These are phyloP conservation scores for Drosophila mimica DNA, from an alignment of 2,888 invertebrate species.

Conservation along the genomic window DNA sequence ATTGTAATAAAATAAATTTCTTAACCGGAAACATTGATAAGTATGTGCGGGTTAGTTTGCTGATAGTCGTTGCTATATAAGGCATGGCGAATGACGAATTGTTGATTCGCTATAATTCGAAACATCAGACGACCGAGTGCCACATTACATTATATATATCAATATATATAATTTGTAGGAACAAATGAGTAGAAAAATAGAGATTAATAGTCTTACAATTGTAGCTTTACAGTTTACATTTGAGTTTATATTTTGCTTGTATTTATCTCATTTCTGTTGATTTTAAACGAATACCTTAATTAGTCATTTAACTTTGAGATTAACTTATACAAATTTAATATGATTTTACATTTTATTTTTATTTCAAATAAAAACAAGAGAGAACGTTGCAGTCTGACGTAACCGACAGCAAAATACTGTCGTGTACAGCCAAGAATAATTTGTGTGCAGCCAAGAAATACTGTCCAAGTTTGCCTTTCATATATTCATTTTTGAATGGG, in stretches of 20 bases:
- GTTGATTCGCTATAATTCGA: background rate
- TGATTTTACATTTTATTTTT: conserved; percentile 7
- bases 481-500: too few relatives aligned
- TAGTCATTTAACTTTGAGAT: conserved; percentile 10
- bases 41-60: conserved; percentile 1
- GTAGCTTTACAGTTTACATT: background rate
- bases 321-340: background rate
- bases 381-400: too few relatives aligned
- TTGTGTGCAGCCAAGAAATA: too few relatives aligned
- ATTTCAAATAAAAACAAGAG: too few relatives aligned
- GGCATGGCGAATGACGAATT: conserved; percentile 15
- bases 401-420: too few relatives aligned
- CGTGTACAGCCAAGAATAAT: too few relatives aligned
- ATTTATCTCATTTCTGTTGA: conserved; percentile 2
- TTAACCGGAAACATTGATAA: conserved; percentile 27
- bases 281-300: background rate
- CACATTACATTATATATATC: background rate
- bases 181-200: too few relatives aligned
- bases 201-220: background rate
- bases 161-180: background rate
- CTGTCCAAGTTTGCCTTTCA: too few relatives aligned
- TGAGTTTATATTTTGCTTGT: background rate
- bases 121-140: background rate
- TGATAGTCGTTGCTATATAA: conserved; percentile 24
- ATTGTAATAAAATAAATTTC: conserved; percentile 33